phyloP scores from a whole-genome alignment of 2,888 invertebrate species.

The Idaea straminata region DNA sequence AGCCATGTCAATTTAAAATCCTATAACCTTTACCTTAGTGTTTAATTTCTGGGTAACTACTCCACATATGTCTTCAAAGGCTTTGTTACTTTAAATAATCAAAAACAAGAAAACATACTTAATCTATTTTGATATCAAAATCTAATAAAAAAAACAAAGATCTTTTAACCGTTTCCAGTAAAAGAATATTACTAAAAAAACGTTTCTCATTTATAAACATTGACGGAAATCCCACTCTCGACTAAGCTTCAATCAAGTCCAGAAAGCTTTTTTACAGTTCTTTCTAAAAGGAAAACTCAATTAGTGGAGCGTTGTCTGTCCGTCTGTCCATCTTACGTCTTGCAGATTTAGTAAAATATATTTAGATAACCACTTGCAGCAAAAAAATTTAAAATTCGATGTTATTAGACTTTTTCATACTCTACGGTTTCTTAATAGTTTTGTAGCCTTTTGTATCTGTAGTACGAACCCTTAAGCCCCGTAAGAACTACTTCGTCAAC shows the following conservation, averaged over 20 bases:
- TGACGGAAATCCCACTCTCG: conserved; percentile 18
- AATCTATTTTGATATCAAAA: no score
- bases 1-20: no score
- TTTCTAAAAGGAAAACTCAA: conserved; percentile 26
- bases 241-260: conserved; percentile 29
- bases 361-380: conserved; percentile 5
- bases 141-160: no score
- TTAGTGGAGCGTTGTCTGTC: conserved; percentile 20
- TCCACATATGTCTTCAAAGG: no score
- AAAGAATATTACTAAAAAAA: conserved; percentile 19
- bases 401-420: no score
- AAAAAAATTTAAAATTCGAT: no score
- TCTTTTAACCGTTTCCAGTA: neutral
- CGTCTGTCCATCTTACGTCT: conserved; percentile 14
- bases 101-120: no score
- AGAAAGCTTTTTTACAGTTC: conserved; percentile 27
- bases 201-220: conserved; percentile 26
- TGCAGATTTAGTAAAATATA: conserved; percentile 12
- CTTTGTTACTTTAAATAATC: no score
- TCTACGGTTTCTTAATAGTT: no score
- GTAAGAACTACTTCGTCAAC: conserved; percentile 5
- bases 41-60: no score
- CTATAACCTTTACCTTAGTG: no score
- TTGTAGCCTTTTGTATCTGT: neutral
- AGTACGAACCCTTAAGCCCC: conserved; percentile 4